Evolutionary conservation across 2,888 invertebrate species (phyloP).

Genomic region (Apotomis betuletana): DNA sequence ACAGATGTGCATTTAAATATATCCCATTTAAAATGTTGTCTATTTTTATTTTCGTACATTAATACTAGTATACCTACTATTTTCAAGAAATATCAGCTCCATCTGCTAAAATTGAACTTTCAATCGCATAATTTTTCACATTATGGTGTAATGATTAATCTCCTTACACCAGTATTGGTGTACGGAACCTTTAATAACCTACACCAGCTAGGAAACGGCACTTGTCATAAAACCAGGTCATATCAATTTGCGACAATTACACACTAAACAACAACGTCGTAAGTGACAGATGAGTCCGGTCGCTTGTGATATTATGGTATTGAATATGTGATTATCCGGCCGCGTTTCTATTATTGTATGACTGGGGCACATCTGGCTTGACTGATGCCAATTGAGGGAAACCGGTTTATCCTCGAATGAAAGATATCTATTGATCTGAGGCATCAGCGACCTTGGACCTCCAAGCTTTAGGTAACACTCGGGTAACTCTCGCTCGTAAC

Average conservation of each 20-base stretch:
- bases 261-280: neutral
- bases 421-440: no score
- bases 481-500: no score
- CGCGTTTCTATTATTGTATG: slow-evolving; percentile 15
- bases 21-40: no score
- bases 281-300: neutral
- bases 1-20: no score
- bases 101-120: no score
- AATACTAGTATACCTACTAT: no score
- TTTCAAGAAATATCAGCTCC: no score
- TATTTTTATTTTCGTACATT: no score
- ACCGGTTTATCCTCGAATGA: neutral
- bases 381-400: slow-evolving; percentile 2
- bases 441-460: no score
- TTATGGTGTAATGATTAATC: neutral
- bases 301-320: neutral
- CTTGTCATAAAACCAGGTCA: slow-evolving; percentile 22
- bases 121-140: no score
- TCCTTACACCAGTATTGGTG: neutral
- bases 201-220: slow-evolving; percentile 23
- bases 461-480: no score
- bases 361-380: slow-evolving; percentile 18
- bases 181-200: slow-evolving; percentile 12
- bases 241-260: slow-evolving; percentile 28
- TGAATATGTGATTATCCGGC: neutral